A percentile compares a stretch with the other conserved stretches of the same genome.
These are phyloP conservation scores for Acridotheres tristis DNA, from an alignment of 2,797 vertebrate species.

Conservation along the genomic window DNA sequence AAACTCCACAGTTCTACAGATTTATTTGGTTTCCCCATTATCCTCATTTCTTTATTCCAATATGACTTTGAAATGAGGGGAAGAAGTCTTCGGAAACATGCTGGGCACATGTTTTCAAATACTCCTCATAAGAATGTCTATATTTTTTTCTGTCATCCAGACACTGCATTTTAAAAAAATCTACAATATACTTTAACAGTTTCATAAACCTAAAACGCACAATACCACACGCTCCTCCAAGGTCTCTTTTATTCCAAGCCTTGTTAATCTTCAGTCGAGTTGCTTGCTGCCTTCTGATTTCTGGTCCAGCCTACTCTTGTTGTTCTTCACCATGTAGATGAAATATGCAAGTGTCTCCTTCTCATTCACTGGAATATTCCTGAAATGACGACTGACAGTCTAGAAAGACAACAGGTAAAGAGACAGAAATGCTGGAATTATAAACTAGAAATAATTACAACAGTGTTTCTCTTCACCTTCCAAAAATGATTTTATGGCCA, in stretches of 20 bases:
- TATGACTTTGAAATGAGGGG: slow-evolving; percentile 51
- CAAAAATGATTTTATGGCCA: neutral
- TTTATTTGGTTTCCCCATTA: slow-evolving; percentile 54
- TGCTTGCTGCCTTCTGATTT: slow-evolving; percentile 90
- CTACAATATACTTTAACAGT: slow-evolving; percentile 73
- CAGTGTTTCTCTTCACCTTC: neutral
- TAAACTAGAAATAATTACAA: neutral
- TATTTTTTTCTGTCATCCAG: slow-evolving; percentile 69
- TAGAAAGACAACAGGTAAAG: slow-evolving; percentile 60
- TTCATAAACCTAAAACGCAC: slow-evolving; percentile 63
- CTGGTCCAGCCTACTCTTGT: slow-evolving; percentile 96
- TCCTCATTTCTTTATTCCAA: slow-evolving; percentile 57
- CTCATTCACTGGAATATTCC: slow-evolving; percentile 97
- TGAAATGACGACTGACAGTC: slow-evolving; percentile 98
- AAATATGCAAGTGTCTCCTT: slow-evolving; percentile 98
- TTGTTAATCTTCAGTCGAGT: slow-evolving; percentile 81
- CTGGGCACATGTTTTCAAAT: slow-evolving; percentile 62
- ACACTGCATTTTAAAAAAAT: slow-evolving; percentile 62
- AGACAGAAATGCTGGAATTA: slow-evolving; percentile 23
- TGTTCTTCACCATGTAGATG: slow-evolving; percentile 99
- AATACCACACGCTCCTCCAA: slow-evolving; percentile 55
- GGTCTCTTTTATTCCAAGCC: neutral
- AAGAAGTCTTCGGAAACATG: slow-evolving; percentile 72
- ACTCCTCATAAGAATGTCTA: slow-evolving; percentile 68
- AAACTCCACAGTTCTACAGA: slow-evolving; percentile 36